Conservation (phyloP, 2,888 invertebrate genomes). For the Agapostemon virescens region DNA sequence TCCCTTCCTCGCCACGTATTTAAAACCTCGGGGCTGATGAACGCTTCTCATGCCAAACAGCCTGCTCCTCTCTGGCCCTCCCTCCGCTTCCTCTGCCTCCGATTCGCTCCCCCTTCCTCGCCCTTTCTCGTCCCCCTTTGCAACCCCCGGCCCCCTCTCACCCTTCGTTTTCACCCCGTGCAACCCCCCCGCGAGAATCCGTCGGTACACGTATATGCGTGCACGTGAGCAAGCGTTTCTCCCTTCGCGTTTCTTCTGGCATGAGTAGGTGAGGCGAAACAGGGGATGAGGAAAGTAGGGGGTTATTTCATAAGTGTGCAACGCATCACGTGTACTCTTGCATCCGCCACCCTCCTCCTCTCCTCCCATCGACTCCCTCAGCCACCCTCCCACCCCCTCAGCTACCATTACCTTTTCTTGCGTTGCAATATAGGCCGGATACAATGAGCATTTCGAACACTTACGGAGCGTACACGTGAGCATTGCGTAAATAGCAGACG, state of each 20-base stretch:
- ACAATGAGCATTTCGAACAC: slow-evolving; percentile 55
- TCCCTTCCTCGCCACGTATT: slow-evolving; percentile 80
- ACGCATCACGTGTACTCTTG: slow-evolving; percentile 63
- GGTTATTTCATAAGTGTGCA: slow-evolving; percentile 61
- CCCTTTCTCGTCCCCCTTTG: slow-evolving; percentile 22
- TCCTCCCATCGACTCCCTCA: background rate
- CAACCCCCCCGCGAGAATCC: slow-evolving; percentile 43
- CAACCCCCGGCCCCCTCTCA: slow-evolving; percentile 45
- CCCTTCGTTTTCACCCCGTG: slow-evolving; percentile 29
- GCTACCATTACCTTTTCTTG: slow-evolving; percentile 46
- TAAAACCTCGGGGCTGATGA: slow-evolving; percentile 81
- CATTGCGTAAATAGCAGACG: slow-evolving; percentile 55
- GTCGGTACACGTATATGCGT: slow-evolving; percentile 62
- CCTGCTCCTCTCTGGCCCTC: slow-evolving; percentile 64
- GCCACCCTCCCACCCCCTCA: background rate
- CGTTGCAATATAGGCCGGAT: slow-evolving; percentile 43
- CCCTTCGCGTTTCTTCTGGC: slow-evolving; percentile 46
- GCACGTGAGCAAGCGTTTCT: slow-evolving; percentile 47
- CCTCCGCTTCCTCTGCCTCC: slow-evolving; percentile 64
- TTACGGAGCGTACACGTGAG: slow-evolving; percentile 52
- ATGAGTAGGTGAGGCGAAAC: background rate
- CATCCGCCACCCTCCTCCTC: slow-evolving; percentile 21
- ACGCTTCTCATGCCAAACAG: slow-evolving; percentile 79
- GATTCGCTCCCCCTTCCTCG: slow-evolving; percentile 60
- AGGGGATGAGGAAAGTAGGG: slow-evolving; percentile 46